Evolutionary conservation across 2,113 vertebrate genomes (phyloP).

Genomic region (Suricata suricatta): DNA sequence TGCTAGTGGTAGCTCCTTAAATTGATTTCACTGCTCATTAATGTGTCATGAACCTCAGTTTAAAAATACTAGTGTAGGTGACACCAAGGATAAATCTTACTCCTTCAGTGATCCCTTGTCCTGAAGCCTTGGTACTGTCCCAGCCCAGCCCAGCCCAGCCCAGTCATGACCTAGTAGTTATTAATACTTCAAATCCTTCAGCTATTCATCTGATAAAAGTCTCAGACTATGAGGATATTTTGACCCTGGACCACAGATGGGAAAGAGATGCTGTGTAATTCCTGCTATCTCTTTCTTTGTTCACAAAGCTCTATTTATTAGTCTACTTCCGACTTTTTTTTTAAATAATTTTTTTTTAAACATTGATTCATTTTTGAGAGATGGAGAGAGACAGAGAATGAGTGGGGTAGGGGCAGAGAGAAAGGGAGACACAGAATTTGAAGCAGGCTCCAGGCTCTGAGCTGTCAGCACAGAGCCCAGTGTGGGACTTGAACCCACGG

Average conservation of each 20-base stretch:
- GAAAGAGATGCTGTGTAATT: background rate
- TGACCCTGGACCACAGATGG: background rate
- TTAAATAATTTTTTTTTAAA: too few relatives aligned
- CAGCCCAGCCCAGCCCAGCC: background rate
- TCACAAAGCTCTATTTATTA: background rate
- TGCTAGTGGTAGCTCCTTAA: background rate
- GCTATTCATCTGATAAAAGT: background rate
- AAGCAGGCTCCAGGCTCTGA: too few relatives aligned
- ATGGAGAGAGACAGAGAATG: too few relatives aligned
- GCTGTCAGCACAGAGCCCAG: too few relatives aligned
- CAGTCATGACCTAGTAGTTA: background rate
- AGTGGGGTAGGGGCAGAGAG: too few relatives aligned
- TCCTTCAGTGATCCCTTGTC: background rate
- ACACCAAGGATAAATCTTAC: background rate
- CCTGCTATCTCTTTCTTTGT: background rate
- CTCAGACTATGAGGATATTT: conserved; percentile 17
- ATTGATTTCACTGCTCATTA: background rate
- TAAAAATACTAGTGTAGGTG: conserved; percentile 22
- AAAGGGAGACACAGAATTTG: too few relatives aligned
- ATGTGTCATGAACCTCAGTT: background rate
- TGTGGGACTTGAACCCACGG: too few relatives aligned
- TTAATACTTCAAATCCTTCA: background rate
- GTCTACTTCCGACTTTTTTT: background rate
- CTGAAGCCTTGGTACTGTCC: background rate
- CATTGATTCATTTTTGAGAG: too few relatives aligned